A percentile compares a stretch with the other conserved stretches of the same genome.
Conservation (phyloP, 53 echinoderm and acorn worm species). For the Holothuria leucospilota region DNA sequence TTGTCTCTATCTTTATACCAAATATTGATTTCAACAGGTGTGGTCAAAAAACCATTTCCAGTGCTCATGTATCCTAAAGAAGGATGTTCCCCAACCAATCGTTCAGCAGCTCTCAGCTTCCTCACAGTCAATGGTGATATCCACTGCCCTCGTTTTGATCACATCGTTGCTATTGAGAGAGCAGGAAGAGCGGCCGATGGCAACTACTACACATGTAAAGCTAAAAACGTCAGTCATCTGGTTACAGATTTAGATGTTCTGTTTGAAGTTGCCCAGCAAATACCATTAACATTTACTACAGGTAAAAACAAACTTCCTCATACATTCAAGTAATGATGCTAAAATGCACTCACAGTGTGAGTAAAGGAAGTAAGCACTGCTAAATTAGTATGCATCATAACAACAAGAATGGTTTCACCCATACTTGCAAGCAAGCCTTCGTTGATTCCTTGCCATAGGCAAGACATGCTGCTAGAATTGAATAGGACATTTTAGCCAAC, state of each 20-base stretch:
- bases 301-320: conserved; percentile 38
- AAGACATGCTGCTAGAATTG: too few species aligned
- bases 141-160: conserved; percentile 70
- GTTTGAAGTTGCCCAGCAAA: conserved; percentile 76
- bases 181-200: conserved; percentile 69
- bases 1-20: too few species aligned
- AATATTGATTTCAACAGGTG: conserved; percentile 11
- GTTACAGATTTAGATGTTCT: conserved; percentile 68
- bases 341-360: neutral
- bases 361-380: too few species aligned
- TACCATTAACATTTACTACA: conserved; percentile 75
- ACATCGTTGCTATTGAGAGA: conserved; percentile 85
- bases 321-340: neutral
- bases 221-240: conserved; percentile 43
- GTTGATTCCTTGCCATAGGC: too few species aligned
- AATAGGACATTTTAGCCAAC: too few species aligned
- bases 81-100: conserved; percentile 49
- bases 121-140: conserved; percentile 44
- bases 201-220: conserved; percentile 60
- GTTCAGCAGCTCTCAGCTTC: conserved; percentile 65
- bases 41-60: conserved; percentile 61
- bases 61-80: conserved; percentile 74
- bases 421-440: too few species aligned
- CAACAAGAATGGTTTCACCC: too few species aligned
- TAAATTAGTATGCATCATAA: too few species aligned